A percentile compares a stretch with the other conserved stretches of the same genome.
Evolutionary conservation across 1,140 invertebrate genomes (phyloP).

Genomic region (Trichonephila clavipes): DNA sequence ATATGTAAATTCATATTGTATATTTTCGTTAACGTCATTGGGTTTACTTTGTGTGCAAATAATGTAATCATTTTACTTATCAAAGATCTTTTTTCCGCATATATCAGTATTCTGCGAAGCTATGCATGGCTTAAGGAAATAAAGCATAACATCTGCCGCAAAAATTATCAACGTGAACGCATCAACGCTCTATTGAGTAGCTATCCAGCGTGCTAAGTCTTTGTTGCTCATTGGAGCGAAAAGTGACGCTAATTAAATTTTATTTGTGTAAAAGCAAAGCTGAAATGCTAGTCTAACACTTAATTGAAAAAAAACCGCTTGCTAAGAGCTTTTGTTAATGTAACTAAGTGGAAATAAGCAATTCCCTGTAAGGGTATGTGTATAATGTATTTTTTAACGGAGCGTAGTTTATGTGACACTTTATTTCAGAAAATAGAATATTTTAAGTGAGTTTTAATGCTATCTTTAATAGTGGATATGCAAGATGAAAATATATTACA

Average conservation of each 20-base stretch:
- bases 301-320: background rate
- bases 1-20: too few species aligned
- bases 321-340: background rate
- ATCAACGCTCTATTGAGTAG: slow-evolving; percentile 12
- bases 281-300: background rate
- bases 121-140: background rate
- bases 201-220: background rate
- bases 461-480: too few species aligned
- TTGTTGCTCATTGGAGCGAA: slow-evolving; percentile 6
- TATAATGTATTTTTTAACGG: background rate
- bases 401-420: too few species aligned
- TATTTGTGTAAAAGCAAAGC: background rate
- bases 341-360: background rate
- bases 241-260: slow-evolving; percentile 19
- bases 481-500: too few species aligned
- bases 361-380: background rate
- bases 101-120: background rate
- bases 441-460: too few species aligned
- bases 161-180: slow-evolving; percentile 17
- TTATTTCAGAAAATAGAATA: too few species aligned
- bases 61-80: background rate
- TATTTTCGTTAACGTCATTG: background rate
- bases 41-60: background rate
- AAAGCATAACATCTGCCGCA: slow-evolving; percentile 3
- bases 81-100: too few species aligned